Base-by-base conservation (phyloP, 2,113 vertebrate species). In the Mobula hypostoma region DNA sequence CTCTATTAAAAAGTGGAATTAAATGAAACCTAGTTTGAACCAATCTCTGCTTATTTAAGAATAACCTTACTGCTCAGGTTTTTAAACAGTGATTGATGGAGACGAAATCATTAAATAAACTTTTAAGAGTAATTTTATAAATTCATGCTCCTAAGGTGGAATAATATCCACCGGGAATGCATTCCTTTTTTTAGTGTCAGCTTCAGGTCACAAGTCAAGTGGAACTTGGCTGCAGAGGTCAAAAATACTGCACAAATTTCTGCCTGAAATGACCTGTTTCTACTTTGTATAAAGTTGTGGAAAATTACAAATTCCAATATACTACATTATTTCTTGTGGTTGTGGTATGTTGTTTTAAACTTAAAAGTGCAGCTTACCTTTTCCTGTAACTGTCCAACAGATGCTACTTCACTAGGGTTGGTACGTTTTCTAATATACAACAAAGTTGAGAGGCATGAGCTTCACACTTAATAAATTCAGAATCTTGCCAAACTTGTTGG, bases 1-100 rank as follows among this genome's bases (percentile, higher is more conserved):
- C 91, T 93, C 74, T 93, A 72, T 93, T 74, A 56, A 93, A 93
- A 93, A 93, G 70, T 93, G 70, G 21, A 74, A 74, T 74, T 93
- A 90, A 93, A 93, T 56, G 91, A 74, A 93, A 74, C 70, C 24
- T 87, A 58, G 17, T 87, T 87, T 87, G 48, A 61, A 61, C 83
- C 19, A 93, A 76, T 74, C 91, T 29, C 40, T 56, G 32, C 24
- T 74, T 93, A 21, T 76, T 93, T 74, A 72, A 56, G 48, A 90
- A 90, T 68, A 93, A 74, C 24, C 32, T 76, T 48, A 24, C 19
- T 74, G 40, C 21, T 24, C 70, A 56, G 32, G 90, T 40, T 92
- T 92, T 92, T 0, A 92, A 74, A 40, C 70, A 24, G 24, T 48
- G 91, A 93, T 93, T 48, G 70, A 93, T 93, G 70, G 21, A 29